Evolutionary conservation across 2,888 invertebrate species (phyloP).

Genomic region (Bugula neritina): DNA sequence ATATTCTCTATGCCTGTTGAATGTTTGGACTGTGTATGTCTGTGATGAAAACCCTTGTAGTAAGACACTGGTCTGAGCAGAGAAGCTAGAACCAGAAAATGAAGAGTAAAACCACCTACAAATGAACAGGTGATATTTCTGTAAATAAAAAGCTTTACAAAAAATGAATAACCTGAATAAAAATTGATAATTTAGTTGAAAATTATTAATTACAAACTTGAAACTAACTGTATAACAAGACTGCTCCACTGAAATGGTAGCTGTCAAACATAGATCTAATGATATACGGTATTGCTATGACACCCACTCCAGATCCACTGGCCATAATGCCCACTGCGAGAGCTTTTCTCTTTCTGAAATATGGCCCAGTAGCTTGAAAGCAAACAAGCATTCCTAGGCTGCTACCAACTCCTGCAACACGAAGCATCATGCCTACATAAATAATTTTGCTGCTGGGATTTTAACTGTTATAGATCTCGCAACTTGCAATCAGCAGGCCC

Average conservation of each 20-base stretch:
- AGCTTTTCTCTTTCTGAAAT: constrained; percentile 20
- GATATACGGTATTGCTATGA: background rate
- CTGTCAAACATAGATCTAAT: background rate
- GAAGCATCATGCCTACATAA: background rate
- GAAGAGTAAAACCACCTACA: constrained; percentile 15
- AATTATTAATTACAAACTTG: too few species aligned
- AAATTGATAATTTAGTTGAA: too few species aligned
- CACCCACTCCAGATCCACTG: constrained; percentile 11
- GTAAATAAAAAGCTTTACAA: background rate
- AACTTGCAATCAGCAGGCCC: too few species aligned
- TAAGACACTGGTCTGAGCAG: constrained; percentile 12
- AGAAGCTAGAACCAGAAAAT: constrained; percentile 9
- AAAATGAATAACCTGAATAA: too few species aligned
- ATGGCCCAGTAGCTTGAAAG: background rate
- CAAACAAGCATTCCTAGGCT: background rate
- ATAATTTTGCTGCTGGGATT: too few species aligned
- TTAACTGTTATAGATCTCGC: too few species aligned
- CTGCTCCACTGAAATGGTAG: background rate
- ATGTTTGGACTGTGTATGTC: background rate
- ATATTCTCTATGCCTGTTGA: background rate
- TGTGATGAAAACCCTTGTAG: background rate
- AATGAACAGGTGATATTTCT: background rate
- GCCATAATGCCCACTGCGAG: constrained; percentile 2
- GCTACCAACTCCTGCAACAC: background rate
- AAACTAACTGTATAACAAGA: constrained; percentile 3